phyloP scores from a whole-genome alignment of 1,140 invertebrate genomes.

The Reticulitermes speratus region DNA sequence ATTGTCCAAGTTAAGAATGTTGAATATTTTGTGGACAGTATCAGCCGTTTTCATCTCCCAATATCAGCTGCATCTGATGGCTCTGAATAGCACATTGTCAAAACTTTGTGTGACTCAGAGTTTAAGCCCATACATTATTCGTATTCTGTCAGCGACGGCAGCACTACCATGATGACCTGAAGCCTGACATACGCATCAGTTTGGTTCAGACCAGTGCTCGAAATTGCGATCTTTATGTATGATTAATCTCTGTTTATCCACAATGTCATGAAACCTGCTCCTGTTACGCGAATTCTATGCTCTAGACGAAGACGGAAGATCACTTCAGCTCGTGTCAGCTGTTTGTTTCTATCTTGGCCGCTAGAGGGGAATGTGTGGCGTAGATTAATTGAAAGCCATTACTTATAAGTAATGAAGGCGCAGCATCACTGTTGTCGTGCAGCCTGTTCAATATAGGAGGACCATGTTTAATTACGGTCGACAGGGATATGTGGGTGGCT shows the following conservation, averaged over 20 bases:
- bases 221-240: neutral
- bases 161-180: too few species aligned
- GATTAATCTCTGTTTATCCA: conserved; percentile 3
- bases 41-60: too few species aligned
- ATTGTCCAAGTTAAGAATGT: too few species aligned
- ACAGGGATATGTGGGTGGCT: neutral
- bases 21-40: too few species aligned
- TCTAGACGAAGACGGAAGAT: neutral
- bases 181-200: too few species aligned
- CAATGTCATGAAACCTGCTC: neutral
- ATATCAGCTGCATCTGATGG: too few species aligned
- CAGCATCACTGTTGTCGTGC: too few species aligned
- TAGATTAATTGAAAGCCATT: neutral
- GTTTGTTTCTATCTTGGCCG: conserved; percentile 10
- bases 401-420: conserved; percentile 7
- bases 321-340: neutral
- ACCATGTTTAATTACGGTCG: neutral
- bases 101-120: too few species aligned
- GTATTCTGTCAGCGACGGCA: too few species aligned
- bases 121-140: too few species aligned
- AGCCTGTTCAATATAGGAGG: neutral
- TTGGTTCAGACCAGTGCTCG: too few species aligned
- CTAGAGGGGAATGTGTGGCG: neutral
- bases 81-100: too few species aligned
- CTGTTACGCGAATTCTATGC: neutral